These are phyloP conservation scores for Petrosia ficiformis DNA, from an alignment of 37 sponge, comb jelly and placozoan genomes.

Conservation along the genomic window DNA sequence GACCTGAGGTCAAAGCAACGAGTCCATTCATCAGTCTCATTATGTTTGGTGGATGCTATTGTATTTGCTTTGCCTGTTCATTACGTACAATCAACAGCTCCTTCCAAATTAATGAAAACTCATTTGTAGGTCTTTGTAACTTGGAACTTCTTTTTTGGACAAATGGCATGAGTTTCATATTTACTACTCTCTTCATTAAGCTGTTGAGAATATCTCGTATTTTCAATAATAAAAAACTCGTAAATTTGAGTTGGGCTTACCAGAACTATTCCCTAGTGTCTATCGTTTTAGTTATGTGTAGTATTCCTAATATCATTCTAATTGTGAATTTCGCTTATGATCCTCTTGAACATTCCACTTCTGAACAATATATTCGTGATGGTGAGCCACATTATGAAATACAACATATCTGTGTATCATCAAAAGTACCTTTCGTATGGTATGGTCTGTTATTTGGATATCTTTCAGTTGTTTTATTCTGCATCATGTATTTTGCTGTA, in stretches of 20 bases:
- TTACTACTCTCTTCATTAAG: conserved; percentile 11
- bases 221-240: neutral
- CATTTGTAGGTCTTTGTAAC: neutral
- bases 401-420: neutral
- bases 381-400: neutral
- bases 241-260: neutral
- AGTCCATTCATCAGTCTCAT: conserved; percentile 11
- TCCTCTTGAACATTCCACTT: neutral
- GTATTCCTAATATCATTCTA: neutral
- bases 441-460: neutral
- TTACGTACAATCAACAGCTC: neutral
- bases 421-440: neutral
- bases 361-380: neutral
- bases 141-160: neutral
- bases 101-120: neutral
- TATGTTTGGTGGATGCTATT: conserved; percentile 36
- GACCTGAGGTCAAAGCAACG: conserved; percentile 34
- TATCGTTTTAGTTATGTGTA: neutral
- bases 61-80: neutral
- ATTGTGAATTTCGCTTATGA: neutral
- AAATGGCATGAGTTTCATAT: conserved; percentile 4
- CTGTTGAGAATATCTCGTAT: conserved; percentile 3
- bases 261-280: neutral
- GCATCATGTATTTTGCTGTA: neutral
- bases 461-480: neutral